These are phyloP conservation scores for Lithobates sylvaticus DNA, from an alignment of 2,797 vertebrate genomes.

Conservation along the genomic window DNA sequence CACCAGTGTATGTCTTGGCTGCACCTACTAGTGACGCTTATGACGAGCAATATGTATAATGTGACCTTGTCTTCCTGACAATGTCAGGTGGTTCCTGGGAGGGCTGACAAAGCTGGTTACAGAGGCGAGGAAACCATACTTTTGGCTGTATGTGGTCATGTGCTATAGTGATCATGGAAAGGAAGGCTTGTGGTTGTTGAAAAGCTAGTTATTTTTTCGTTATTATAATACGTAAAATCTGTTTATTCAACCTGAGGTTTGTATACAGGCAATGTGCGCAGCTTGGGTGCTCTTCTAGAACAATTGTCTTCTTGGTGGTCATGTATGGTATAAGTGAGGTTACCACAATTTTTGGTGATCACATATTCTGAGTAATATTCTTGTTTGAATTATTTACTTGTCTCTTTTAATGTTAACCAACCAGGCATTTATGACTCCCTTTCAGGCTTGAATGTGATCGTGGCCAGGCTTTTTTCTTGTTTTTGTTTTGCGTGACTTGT, in stretches of 20 bases:
- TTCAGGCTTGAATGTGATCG: no score
- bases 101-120: conserved; percentile 7
- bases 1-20: not conserved
- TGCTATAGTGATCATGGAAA: conserved; percentile 1
- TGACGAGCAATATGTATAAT: not conserved
- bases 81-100: conserved; percentile 14
- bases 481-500: no score
- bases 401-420: no score
- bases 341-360: no score
- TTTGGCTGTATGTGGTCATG: conserved; percentile 21
- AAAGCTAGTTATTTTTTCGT: not conserved
- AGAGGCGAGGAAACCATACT: not conserved
- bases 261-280: not conserved
- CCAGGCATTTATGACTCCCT: no score
- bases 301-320: not conserved
- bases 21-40: not conserved
- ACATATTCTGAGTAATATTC: no score
- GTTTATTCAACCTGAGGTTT: not conserved
- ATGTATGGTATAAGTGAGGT: no score
- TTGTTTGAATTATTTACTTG: no score
- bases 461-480: no score
- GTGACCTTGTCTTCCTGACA: conserved; percentile 3
- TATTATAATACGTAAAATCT: not conserved
- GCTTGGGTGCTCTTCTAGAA: conserved; percentile 13
- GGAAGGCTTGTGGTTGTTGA: conserved; percentile 34